A percentile compares a stretch with the other conserved stretches of the same genome.
phyloP scores from a whole-genome alignment of 30 jellyfish, hydroid and myxozoan genomes.

The Turritopsis dohrnii region DNA sequence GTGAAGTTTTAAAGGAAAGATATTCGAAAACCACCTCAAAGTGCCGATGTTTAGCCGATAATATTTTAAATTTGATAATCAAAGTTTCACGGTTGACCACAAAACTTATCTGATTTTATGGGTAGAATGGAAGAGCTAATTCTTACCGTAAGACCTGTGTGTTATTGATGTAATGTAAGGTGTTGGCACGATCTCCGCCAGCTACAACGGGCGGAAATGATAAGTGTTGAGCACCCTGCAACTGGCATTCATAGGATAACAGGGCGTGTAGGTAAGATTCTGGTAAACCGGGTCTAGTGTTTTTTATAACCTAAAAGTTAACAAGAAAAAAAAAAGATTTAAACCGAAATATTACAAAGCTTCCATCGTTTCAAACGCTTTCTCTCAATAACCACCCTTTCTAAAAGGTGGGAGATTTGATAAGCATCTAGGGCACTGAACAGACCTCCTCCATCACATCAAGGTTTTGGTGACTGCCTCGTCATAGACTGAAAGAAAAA shows the following conservation, averaged over 20 bases:
- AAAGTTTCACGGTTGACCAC: background rate
- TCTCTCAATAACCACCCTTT: too few relatives aligned
- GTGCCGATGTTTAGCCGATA: background rate
- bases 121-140: background rate
- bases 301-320: constrained; percentile 52
- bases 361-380: too few relatives aligned
- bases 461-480: too few relatives aligned
- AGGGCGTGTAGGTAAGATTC: constrained; percentile 69
- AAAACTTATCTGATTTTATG: too few relatives aligned
- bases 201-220: constrained; percentile 99
- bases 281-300: constrained; percentile 62
- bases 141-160: constrained; percentile 64
- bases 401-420: too few relatives aligned
- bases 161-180: constrained; percentile 79
- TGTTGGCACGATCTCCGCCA: constrained; percentile 81
- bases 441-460: too few relatives aligned
- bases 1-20: too few relatives aligned
- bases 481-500: too few relatives aligned
- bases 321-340: background rate
- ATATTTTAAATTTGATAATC: background rate
- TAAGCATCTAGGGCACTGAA: too few relatives aligned
- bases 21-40: too few relatives aligned
- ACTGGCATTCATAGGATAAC: constrained; percentile 65
- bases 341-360: too few relatives aligned
- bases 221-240: constrained; percentile 78